Base-by-base conservation (phyloP, 2,113 vertebrate species). In the Alaudala cheleensis region DNA sequence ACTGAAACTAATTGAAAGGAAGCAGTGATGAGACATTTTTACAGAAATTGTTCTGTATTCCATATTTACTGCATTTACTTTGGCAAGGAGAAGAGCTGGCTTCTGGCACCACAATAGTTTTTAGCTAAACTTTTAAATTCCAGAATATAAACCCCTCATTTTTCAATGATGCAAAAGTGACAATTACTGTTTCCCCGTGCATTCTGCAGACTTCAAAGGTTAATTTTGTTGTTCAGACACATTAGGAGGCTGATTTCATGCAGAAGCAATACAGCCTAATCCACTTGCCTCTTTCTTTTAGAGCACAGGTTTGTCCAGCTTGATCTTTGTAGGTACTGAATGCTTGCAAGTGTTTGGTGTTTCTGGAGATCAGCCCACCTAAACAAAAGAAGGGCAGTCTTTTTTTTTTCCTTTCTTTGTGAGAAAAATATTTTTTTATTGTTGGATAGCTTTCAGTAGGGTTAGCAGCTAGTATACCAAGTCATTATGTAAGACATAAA, bases 321-420 rank as follows among this genome's bases (percentile, higher is more conserved):
- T 90, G 19, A 31, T 37, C 15, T 74, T 84, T 66, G 5, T 40
- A 66, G 24, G 40, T 53, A 25, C 7, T n/a, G 20, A 81, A 44
- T 24, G 11, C 17, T 79, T 88, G 13, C 10, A 70, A 58, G 60
- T 37, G n/a, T 61, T 88, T 28, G n/a, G 31, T 58, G 70, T 49
- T 88, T 88, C 56, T 91, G 44, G 64, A 86, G 34, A 54, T 67
- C 66, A 81, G 51, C 39, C 56, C 42, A 40, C 6, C 29, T 62
- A 65, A 71, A 57, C 12, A 45, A 39, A 76, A 92, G n/a, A 56
- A 87, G 31, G 1, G 1, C 26, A 25, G 9, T 33, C 4, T 51
- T 14, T 10, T 9, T 34, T 7, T 25, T 4, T 2, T 0, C 1
- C 0, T 5, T 34, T 2, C 3, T 42, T 8, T 28, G 2, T 53